Base-by-base conservation (phyloP, 2,888 invertebrate genomes). In the Cecidostiba fungosa region DNA sequence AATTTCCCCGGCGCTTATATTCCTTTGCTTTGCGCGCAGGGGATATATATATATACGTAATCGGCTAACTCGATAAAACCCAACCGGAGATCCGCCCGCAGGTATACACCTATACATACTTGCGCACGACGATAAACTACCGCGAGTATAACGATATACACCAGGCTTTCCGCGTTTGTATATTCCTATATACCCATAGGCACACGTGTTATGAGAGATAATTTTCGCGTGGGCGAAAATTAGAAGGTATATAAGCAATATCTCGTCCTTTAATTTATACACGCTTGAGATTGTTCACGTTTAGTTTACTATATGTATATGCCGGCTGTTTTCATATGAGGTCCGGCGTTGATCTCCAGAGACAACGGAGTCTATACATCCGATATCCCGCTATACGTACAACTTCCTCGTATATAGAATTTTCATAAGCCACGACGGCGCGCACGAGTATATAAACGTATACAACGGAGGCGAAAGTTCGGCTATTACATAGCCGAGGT, bases 381-480 rank as follows among this genome's bases (percentile, higher is more conserved):
- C 50, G 50, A 50, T 23, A 54, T 54, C 54, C 54, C 54, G 54
- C 54, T 54, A 54, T 10, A 5, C 54, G 54, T n/a, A n/a, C 54
- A 54, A n/a, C 54, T 16, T 19, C 5, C n/a, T n/a, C 19, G n/a
- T 54, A 47, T 54, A 10, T 54, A 54, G n/a, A 59, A 59, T 23
- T 59, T 59, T 23, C 59, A 59, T 59, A 59, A 6, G 23, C 23
- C 59, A 19, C 16, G 5, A 14, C 16, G 16, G 19, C 19, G 19
- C 16, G 10, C 1, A 19, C 1, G 16, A 26, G 74, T n/a, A 26
- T 3, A 43, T 29, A 39, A 36, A 39, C 59, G 72, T 73, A 78
- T 74, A n/a, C n/a, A 79, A 73, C 79, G 79, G 84, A 79, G 79
- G 79, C 69, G 74, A 84, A 84, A 79, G 79, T 84, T 79, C 66